These are phyloP conservation scores for Galerucella calmariensis DNA, from an alignment of 2,888 invertebrate genomes.

Conservation along the genomic window DNA sequence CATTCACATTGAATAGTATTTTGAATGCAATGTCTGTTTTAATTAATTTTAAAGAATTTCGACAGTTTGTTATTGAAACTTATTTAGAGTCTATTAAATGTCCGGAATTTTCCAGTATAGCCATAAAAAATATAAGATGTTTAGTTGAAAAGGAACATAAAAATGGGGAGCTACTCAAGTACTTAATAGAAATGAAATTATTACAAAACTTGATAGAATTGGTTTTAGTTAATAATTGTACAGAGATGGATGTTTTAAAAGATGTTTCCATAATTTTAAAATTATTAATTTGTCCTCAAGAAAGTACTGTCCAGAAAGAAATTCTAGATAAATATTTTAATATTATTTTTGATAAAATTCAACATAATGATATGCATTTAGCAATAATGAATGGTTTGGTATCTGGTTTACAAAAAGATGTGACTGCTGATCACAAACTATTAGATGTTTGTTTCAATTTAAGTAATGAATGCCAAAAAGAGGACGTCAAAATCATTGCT, in stretches of 20 bases:
- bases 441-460: slow-evolving; percentile 62
- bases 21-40: slow-evolving; percentile 20
- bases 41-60: slow-evolving; percentile 16
- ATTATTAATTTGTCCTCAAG: slow-evolving; percentile 64
- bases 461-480: slow-evolving; percentile 49
- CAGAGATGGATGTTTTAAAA: neutral
- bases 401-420: slow-evolving; percentile 64
- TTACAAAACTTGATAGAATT: slow-evolving; percentile 31
- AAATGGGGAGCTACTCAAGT: slow-evolving; percentile 4
- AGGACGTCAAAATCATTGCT: slow-evolving; percentile 61
- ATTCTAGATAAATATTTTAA: slow-evolving; percentile 64
- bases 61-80: slow-evolving; percentile 18
- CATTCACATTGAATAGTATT: neutral
- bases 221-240: slow-evolving; percentile 7
- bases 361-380: slow-evolving; percentile 57
- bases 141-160: slow-evolving; percentile 19
- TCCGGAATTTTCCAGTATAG: neutral
- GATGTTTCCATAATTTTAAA: slow-evolving; percentile 64
- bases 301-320: slow-evolving; percentile 63
- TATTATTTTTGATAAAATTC: slow-evolving; percentile 46
- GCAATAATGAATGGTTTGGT: slow-evolving; percentile 68
- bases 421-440: slow-evolving; percentile 58
- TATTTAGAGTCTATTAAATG: slow-evolving; percentile 23
- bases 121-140: slow-evolving; percentile 21
- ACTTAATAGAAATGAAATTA: slow-evolving; percentile 30